These are phyloP conservation scores for Gandaritis pyraliata DNA, from an alignment of 2,888 invertebrate genomes.

Conservation along the genomic window DNA sequence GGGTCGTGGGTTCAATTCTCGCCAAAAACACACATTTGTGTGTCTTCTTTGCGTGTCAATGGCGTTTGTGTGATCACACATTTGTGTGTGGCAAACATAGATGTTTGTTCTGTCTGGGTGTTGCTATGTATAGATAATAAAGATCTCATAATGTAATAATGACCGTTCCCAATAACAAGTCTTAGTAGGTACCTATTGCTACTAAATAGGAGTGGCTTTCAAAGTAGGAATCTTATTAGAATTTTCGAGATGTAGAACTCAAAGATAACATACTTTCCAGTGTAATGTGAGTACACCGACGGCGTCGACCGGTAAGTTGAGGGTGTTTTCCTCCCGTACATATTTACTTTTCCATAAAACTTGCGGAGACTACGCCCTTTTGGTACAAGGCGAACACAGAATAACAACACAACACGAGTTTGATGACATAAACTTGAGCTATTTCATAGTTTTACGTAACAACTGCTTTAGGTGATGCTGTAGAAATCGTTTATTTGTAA, in stretches of 20 bases:
- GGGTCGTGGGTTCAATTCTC: too few species aligned
- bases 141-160: too few species aligned
- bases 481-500: neutral
- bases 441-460: conserved; percentile 13
- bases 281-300: conserved; percentile 95
- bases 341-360: conserved; percentile 47
- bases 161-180: too few species aligned
- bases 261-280: conserved; percentile 83
- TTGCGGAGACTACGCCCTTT: conserved; percentile 49
- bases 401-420: neutral
- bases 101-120: too few species aligned
- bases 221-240: conserved; percentile 12
- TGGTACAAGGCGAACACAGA: conserved; percentile 2
- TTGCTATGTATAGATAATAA: too few species aligned
- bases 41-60: too few species aligned
- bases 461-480: neutral
- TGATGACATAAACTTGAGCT: conserved; percentile 8
- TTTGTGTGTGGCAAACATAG: too few species aligned
- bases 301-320: conserved; percentile 92
- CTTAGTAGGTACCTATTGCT: too few species aligned
- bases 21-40: too few species aligned
- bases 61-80: too few species aligned
- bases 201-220: neutral
- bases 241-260: neutral
- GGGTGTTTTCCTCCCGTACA: conserved; percentile 92